phyloP scores from a whole-genome alignment of 2,797 vertebrate species.

The Lophius americanus region DNA sequence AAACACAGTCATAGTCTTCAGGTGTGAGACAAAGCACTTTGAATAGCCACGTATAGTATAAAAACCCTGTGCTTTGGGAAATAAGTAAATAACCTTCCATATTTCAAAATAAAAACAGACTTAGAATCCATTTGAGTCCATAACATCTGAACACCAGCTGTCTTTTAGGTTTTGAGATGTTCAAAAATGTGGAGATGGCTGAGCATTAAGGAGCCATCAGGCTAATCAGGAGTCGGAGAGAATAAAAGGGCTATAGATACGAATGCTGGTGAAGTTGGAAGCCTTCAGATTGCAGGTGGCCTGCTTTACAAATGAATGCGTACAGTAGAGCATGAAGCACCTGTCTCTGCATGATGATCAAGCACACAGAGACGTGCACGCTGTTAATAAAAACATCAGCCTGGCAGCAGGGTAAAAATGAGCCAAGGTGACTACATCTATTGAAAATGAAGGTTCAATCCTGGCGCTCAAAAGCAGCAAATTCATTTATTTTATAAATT shows the following conservation, averaged over 20 bases:
- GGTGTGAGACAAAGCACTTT: too few relatives aligned
- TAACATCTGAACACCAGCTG: background rate
- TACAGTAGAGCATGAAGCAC: background rate
- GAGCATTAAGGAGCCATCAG: background rate
- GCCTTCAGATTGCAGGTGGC: constrained; percentile 23
- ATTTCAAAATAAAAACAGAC: too few relatives aligned
- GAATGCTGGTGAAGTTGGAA: background rate
- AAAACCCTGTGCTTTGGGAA: too few relatives aligned
- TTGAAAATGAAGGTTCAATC: constrained; percentile 16
- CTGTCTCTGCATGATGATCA: constrained; percentile 27
- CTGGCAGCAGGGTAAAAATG: constrained; percentile 1
- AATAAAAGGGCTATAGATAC: background rate
- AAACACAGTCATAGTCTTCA: too few relatives aligned
- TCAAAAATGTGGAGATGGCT: constrained; percentile 2
- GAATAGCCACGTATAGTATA: too few relatives aligned
- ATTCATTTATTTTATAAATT: constrained; percentile 38
- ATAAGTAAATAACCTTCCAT: too few relatives aligned
- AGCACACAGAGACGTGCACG: constrained; percentile 10
- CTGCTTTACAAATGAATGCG: constrained; percentile 26
- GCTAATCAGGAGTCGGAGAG: background rate
- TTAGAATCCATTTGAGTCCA: background rate
- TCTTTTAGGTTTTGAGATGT: constrained; percentile 3
- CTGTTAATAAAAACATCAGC: constrained; percentile 11
- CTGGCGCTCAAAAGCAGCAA: constrained; percentile 18
- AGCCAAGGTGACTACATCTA: constrained; percentile 44